phyloP scores from a whole-genome alignment of 2,797 vertebrate species.

The Microchirus variegatus region DNA sequence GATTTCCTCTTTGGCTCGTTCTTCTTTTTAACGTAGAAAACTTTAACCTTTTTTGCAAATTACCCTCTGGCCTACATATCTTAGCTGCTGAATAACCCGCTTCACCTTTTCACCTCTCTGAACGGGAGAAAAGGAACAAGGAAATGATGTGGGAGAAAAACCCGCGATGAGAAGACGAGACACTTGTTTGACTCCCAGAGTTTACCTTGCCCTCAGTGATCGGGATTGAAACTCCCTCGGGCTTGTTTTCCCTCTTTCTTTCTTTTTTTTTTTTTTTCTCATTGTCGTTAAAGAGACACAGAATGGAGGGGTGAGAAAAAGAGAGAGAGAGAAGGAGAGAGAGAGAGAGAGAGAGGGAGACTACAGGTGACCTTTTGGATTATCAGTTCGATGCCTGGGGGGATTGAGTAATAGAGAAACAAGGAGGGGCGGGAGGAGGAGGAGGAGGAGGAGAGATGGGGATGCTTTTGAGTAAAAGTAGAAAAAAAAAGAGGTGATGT shows the following conservation, averaged over 20 bases:
- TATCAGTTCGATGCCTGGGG: slow-evolving; percentile 69
- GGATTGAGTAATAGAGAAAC: slow-evolving; percentile 49
- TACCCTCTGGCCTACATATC: slow-evolving; percentile 1
- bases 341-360: slow-evolving; percentile 45
- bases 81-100: background rate
- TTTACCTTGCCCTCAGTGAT: slow-evolving; percentile 56
- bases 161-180: slow-evolving; percentile 38
- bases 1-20: background rate
- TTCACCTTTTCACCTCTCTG: slow-evolving; percentile 36
- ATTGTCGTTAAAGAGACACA: slow-evolving; percentile 46
- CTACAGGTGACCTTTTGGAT: slow-evolving; percentile 76
- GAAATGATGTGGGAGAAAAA: slow-evolving; percentile 42
- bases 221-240: slow-evolving; percentile 64
- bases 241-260: slow-evolving; percentile 55
- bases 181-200: slow-evolving; percentile 49
- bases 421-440: background rate
- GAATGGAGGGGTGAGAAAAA: slow-evolving; percentile 47
- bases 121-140: slow-evolving; percentile 21
- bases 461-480: slow-evolving; percentile 45
- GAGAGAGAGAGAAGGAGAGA: slow-evolving; percentile 49
- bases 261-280: slow-evolving; percentile 35
- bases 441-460: slow-evolving; percentile 35
- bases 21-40: background rate
- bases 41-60: background rate
- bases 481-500: slow-evolving; percentile 53